A percentile compares a stretch with the other conserved stretches of the same genome.
Conservation (phyloP, 2,888 invertebrate species). For the Odontocolon sp. region DNA sequence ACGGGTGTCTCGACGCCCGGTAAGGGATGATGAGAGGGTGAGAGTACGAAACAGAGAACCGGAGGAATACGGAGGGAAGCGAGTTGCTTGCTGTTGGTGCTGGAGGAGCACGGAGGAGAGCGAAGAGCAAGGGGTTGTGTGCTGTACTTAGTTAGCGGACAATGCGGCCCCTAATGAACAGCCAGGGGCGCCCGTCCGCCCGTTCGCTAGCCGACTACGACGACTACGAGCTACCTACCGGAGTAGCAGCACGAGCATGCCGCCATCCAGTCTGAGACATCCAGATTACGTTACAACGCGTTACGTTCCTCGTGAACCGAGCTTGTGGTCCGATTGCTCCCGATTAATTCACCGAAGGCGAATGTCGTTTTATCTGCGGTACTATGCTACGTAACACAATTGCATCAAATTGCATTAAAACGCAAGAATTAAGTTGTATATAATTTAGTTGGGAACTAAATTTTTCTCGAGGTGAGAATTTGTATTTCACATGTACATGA, state of each 20-base stretch:
- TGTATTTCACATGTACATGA: no score
- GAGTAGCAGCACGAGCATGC: constrained; percentile 51
- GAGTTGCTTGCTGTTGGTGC: constrained; percentile 19
- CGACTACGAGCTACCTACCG: constrained; percentile 70
- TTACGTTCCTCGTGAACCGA: constrained; percentile 39
- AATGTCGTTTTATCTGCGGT: background rate
- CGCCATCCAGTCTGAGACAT: constrained; percentile 76
- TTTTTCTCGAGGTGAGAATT: no score
- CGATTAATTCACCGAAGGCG: constrained; percentile 52
- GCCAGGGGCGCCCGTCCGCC: constrained; percentile 78
- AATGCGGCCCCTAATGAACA: constrained; percentile 81
- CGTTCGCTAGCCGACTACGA: constrained; percentile 57
- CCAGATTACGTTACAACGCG: constrained; percentile 75
- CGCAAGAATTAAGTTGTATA: no score
- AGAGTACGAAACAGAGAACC: constrained; percentile 38
- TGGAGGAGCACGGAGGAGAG: constrained; percentile 29
- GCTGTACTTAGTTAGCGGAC: constrained; percentile 81
- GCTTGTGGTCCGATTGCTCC: constrained; percentile 68
- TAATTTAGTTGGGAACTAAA: no score
- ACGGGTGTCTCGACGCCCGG: background rate
- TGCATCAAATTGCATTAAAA: no score
- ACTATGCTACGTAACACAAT: no score
- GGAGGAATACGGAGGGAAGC: constrained; percentile 37
- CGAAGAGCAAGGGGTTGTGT: constrained; percentile 59
- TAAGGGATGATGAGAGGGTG: constrained; percentile 29